phyloP scores from a whole-genome alignment of 2,113 vertebrate genomes.

The Dromaius novaehollandiae region DNA sequence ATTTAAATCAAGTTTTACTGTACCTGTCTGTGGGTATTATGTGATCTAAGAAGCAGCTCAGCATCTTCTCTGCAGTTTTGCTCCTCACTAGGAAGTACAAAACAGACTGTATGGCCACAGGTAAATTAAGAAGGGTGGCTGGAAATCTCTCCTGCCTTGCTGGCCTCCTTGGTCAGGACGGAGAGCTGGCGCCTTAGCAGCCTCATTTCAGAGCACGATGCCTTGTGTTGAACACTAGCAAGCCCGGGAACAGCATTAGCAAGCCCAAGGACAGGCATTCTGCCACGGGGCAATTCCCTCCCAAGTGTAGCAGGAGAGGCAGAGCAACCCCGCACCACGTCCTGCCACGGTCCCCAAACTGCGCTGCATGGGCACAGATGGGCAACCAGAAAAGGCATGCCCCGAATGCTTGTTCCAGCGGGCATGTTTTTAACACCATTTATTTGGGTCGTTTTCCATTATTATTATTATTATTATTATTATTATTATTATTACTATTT shows the following conservation, averaged over 20 bases:
- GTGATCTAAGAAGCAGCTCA: neutral
- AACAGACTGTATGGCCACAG: neutral
- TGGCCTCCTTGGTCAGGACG: accelerated
- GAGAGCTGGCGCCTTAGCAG: neutral
- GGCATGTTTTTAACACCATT: neutral
- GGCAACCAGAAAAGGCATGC: neutral
- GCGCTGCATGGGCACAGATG: neutral
- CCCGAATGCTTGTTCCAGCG: neutral
- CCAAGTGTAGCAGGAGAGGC: neutral
- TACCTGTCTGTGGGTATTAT: neutral
- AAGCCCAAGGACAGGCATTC: neutral
- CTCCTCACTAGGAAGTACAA: neutral
- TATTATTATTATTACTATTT: slow-evolving; percentile 12
- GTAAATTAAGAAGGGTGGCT: neutral
- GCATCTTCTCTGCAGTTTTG: neutral
- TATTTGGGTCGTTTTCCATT: neutral
- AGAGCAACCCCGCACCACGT: neutral
- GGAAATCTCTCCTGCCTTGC: neutral
- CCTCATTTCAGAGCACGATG: accelerated
- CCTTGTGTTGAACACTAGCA: neutral
- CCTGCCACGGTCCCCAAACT: neutral
- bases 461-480: neutral
- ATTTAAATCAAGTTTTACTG: neutral
- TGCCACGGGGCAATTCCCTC: neutral
- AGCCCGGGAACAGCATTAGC: neutral